Base-by-base conservation (phyloP, 2,797 vertebrate species). In the Dicrostonyx torquatus region DNA sequence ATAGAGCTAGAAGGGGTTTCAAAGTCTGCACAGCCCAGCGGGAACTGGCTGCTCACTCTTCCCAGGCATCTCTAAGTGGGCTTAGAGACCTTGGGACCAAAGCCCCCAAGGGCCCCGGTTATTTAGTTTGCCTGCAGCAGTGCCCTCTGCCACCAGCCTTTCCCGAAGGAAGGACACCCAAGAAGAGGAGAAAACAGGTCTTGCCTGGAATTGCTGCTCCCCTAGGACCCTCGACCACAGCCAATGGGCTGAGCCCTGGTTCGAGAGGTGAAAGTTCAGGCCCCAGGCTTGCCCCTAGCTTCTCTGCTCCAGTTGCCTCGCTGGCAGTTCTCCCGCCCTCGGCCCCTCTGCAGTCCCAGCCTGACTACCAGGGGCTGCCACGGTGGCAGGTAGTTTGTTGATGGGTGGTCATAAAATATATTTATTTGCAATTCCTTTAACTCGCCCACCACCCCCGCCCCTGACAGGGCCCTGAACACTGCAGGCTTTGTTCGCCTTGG, bases 201-300 rank as follows among this genome's bases (percentile, higher is more conserved):
- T 50, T 37, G 79, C 82, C 70, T 13, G n/a, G 92, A 95, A 83
- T 91, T 14, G 40, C 37, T 18, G 93, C 53, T 75, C 86, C 62
- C 6, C 0, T 24, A 58, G n/a, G 92, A 94, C 79, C 73, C 89
- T 37, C 34, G 60, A 94, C 86, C n/a, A 70, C 97, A 96, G 98
- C 98, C 97, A 97, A 97, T 96, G 94, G 94, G 97, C 95, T 93
- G 93, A 93, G 97, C 83, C 90, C 55, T 97, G 97, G 98, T 98
- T 98, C 97, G 97, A 84, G 98, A 98, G 98, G 98, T 98, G 98
- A 98, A 98, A 98, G 98, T 98, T 98, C 98, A 98, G 93, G 87
- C 94, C 87, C 82, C 45, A 98, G 98, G 96, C 98, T 95, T 15
- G 2, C 43, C 0, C 58, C 60, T 50, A 1, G 10, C 88, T n/a